Conservation (phyloP, 2,888 invertebrate genomes). For the Platycnemis pennipes region DNA sequence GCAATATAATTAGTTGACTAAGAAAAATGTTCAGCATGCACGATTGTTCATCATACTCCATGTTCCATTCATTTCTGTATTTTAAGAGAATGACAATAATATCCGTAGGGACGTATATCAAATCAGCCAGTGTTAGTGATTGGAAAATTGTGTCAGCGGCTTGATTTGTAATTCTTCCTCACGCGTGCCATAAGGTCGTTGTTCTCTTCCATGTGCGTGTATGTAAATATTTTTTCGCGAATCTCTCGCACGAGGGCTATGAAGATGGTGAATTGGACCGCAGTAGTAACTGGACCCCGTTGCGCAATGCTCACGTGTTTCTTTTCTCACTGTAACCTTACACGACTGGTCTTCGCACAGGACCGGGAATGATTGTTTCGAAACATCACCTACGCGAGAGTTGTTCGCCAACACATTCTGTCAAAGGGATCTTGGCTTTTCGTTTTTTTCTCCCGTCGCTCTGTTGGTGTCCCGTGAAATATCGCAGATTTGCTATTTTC, state of each 20-base stretch:
- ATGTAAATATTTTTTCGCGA: not conserved
- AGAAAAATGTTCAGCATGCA: no score
- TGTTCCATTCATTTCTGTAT: no score
- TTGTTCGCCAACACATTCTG: not conserved
- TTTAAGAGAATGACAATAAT: not conserved
- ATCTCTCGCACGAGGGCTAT: not conserved
- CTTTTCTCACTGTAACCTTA: not conserved
- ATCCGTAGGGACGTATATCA: not conserved
- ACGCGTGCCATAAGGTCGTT: not conserved
- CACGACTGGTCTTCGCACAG: not conserved
- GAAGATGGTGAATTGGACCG: conserved; percentile 18
- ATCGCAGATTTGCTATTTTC: not conserved
- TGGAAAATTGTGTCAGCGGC: conserved; percentile 26
- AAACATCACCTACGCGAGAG: conserved; percentile 34
- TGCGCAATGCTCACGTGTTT: not conserved
- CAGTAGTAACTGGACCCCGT: not conserved
- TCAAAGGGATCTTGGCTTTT: not conserved
- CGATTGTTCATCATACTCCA: no score
- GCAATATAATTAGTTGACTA: no score
- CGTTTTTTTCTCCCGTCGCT: not conserved
- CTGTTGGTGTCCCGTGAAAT: not conserved
- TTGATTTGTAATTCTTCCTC: not conserved
- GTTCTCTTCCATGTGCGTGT: not conserved
- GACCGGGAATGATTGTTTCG: not conserved
- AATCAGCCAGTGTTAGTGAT: not conserved